Conservation (phyloP, 2,888 invertebrate species). For the Nomada fabriciana region DNA sequence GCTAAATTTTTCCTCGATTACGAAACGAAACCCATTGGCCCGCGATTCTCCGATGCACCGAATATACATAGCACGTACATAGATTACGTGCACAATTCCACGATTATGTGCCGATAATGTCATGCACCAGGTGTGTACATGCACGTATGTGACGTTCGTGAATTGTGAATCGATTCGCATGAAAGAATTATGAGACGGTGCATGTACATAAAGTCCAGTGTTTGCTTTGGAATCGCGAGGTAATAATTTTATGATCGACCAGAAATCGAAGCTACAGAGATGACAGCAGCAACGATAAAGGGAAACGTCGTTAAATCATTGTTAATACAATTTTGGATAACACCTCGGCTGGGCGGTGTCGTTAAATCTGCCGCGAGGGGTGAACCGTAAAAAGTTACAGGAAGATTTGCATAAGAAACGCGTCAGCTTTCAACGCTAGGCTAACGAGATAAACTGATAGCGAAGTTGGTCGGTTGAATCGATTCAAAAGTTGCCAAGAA, state of each 20-base stretch:
- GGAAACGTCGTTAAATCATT: background rate
- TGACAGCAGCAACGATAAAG: background rate
- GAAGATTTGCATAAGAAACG: constrained; percentile 38
- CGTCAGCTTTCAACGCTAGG: constrained; percentile 14
- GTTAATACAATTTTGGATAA: background rate
- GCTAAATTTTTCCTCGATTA: background rate
- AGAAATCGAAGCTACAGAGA: background rate
- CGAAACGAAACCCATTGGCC: background rate
- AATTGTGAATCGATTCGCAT: too few relatives aligned
- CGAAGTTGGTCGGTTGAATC: constrained; percentile 21
- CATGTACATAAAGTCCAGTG: too few relatives aligned
- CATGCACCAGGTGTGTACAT: too few relatives aligned
- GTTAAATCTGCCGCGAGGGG: constrained; percentile 1
- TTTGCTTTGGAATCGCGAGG: too few relatives aligned
- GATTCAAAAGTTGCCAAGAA: constrained; percentile 35
- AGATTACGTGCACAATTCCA: background rate
- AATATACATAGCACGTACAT: background rate
- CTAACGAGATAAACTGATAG: constrained; percentile 30
- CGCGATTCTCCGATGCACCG: background rate
- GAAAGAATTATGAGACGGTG: too few relatives aligned
- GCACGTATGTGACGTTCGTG: too few relatives aligned
- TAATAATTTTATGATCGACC: background rate
- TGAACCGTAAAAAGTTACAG: constrained; percentile 36
- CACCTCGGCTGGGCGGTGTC: background rate
- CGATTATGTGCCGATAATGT: background rate